Evolutionary conservation across 2,113 vertebrate species (phyloP).

Genomic region (Macroglossus sobrinus): DNA sequence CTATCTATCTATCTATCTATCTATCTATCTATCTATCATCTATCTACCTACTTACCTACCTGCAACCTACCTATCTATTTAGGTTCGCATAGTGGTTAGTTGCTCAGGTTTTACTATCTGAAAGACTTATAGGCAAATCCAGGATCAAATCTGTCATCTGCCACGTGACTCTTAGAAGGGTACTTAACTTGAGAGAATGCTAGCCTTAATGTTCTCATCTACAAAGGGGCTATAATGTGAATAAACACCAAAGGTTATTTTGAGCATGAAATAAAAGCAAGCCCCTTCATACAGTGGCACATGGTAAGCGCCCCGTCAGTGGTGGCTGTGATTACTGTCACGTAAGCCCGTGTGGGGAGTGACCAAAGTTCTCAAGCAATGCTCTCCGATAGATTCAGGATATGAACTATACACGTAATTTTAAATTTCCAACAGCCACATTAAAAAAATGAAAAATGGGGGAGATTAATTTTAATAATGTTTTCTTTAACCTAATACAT

Average conservation of each 20-base stretch:
- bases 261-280: neutral
- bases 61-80: neutral
- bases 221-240: neutral
- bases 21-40: too few relatives aligned
- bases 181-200: neutral
- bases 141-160: neutral
- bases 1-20: too few relatives aligned
- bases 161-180: neutral
- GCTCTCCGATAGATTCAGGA: accelerated
- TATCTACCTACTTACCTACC: too few relatives aligned
- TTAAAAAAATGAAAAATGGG: neutral
- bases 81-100: neutral
- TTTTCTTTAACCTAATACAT: neutral
- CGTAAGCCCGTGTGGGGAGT: neutral
- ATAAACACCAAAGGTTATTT: neutral
- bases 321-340: too few relatives aligned
- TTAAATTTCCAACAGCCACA: neutral
- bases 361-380: neutral
- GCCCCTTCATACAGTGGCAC: neutral
- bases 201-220: neutral
- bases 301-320: too few relatives aligned
- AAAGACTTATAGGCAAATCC: neutral
- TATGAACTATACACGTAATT: neutral
- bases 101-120: neutral
- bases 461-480: neutral